Percentiles rank a stretch among this genome's conserved stretches.
These are phyloP conservation scores for Tipula confusa DNA, from an alignment of 2,888 invertebrate genomes.

Conservation along the genomic window DNA sequence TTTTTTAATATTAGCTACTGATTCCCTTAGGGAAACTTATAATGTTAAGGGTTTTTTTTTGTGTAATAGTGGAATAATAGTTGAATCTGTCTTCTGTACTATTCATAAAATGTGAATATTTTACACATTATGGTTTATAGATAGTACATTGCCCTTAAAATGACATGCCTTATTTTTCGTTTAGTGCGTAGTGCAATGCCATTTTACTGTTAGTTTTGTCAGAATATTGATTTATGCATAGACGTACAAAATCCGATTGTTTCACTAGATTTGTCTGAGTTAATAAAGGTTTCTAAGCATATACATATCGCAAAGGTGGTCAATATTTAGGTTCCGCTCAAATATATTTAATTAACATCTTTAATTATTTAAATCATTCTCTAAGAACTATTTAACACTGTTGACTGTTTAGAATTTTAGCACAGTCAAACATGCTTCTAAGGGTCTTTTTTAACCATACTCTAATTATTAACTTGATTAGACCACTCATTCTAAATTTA, in stretches of 20 bases:
- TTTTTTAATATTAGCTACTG: neutral
- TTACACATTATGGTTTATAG: neutral
- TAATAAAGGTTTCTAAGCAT: too few species aligned
- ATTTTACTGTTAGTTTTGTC: slow-evolving; percentile 5
- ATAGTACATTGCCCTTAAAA: neutral
- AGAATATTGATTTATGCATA: neutral
- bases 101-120: neutral
- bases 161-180: neutral
- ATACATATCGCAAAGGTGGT: too few species aligned
- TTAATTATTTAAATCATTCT: too few species aligned
- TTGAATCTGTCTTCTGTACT: neutral
- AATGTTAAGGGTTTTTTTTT: neutral
- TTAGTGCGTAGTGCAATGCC: neutral
- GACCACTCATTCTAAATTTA: too few species aligned
- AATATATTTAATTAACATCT: too few species aligned
- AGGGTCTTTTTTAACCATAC: too few species aligned
- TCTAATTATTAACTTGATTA: too few species aligned
- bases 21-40: neutral
- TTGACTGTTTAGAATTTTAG: too few species aligned
- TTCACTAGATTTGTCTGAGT: too few species aligned
- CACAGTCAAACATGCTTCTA: too few species aligned
- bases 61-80: neutral
- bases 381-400: too few species aligned
- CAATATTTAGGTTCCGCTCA: too few species aligned
- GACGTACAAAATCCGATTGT: neutral